phyloP scores from a whole-genome alignment of 2,797 vertebrate species.

The Crax fasciolata region DNA sequence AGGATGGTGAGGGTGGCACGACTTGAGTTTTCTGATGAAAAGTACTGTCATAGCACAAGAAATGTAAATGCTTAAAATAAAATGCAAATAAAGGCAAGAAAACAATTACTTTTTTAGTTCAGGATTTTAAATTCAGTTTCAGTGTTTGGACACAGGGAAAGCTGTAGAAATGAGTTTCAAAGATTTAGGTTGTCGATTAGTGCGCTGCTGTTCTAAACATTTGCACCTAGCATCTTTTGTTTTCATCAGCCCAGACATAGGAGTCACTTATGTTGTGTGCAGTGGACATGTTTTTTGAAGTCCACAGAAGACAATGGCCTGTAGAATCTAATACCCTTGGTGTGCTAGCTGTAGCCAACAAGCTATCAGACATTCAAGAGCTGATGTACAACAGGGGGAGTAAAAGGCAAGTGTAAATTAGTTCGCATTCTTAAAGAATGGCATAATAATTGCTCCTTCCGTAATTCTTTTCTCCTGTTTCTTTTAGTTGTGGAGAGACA shows the following conservation, averaged over 20 bases:
- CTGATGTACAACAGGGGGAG: background rate
- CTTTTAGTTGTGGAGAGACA: conserved; percentile 41
- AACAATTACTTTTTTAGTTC: background rate
- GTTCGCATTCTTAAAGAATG: conserved; percentile 23
- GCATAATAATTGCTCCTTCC: conserved; percentile 38
- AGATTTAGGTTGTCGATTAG: background rate
- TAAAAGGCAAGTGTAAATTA: conserved; percentile 17
- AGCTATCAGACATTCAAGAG: background rate
- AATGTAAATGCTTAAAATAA: background rate
- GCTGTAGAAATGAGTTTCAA: background rate
- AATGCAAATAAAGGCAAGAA: background rate
- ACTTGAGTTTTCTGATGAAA: background rate
- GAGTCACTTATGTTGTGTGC: background rate
- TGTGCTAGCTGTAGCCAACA: background rate
- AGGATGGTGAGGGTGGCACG: background rate
- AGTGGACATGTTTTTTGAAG: background rate
- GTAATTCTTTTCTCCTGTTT: conserved; percentile 30
- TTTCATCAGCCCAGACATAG: background rate
- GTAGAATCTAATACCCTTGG: background rate
- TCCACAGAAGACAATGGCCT: background rate
- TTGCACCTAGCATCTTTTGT: background rate
- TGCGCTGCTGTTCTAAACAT: background rate
- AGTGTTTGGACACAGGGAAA: background rate
- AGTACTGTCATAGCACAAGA: background rate
- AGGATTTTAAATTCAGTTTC: background rate